Base-by-base conservation (phyloP, 92 coral and sea anemone species). In the Phenganax subtilis region DNA sequence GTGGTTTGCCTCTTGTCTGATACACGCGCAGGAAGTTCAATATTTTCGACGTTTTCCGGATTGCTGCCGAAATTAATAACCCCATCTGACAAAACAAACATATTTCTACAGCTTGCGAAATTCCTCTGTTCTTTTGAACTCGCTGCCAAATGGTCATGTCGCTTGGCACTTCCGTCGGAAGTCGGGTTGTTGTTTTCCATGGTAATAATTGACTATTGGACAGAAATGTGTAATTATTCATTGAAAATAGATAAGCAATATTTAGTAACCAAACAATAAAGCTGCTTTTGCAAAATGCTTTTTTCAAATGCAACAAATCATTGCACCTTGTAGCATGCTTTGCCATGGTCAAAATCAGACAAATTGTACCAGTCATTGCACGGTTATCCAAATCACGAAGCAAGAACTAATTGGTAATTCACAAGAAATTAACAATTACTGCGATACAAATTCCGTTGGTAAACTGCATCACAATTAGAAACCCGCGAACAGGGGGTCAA, bases 171-270 rank as follows among this genome's bases (percentile, higher is more conserved):
- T 30, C 54, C 73, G 54, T 9, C 73, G 73, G 73, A 30, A 68
- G 73, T 68, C 73, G 54, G 47, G 53, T 68, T 68, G 16, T 68
- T 29, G 73, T 37, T 37, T 37, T 68, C 54, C 73, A 68, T 68
- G 73, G 11, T 30, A 30, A 68, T 68, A 6, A 28, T 68, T 68
- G 14, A 68, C 16, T 37, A 37, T 68, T 53, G 29, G 73, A 68
- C 31, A 68, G 12, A 68, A 3, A 10, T 12, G 4, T 0, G 73
- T 30, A 30, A 68, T 68, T 68, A 68, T 10, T 68, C n/a, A 68
- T 68, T 68, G 53, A 68, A 14, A 6, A 28, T 30, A 68, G 47
- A 30, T 68, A 68, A 1, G 5, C 12, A 27, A 9, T 47, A 66
- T 29, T 37, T 28, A 12, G 65, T 59, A 25, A 12, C 17, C 65